These are phyloP conservation scores for Clarias gariepinus DNA, from an alignment of 2,113 vertebrate genomes.

Conservation along the genomic window DNA sequence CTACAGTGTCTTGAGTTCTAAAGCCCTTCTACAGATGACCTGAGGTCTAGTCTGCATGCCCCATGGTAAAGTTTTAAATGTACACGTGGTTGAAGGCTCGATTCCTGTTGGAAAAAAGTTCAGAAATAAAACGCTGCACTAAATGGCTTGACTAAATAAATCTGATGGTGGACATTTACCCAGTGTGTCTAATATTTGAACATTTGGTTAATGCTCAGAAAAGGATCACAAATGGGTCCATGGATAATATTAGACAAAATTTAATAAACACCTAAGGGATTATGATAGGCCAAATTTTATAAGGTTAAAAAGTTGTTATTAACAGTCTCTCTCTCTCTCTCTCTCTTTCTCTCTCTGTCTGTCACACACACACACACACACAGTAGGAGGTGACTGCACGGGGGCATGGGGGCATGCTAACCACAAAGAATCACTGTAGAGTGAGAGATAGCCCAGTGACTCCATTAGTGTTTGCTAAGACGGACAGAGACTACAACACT, in stretches of 20 bases:
- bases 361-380: slow-evolving; percentile 39
- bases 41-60: no score
- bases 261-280: neutral
- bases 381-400: slow-evolving; percentile 34
- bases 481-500: slow-evolving; percentile 18
- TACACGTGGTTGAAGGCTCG: neutral
- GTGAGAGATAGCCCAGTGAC: slow-evolving; percentile 47
- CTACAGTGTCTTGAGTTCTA: no score
- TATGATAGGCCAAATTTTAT: neutral
- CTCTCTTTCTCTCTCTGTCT: neutral
- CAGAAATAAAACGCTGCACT: neutral
- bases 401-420: slow-evolving; percentile 43
- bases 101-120: neutral
- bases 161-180: neutral
- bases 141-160: neutral
- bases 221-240: neutral
- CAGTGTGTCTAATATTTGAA: neutral
- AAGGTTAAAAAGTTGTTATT: neutral
- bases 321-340: neutral
- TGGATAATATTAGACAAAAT: neutral
- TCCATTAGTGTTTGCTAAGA: slow-evolving; percentile 48
- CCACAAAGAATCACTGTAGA: slow-evolving; percentile 52
- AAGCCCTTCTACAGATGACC: no score
- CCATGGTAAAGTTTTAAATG: neutral
- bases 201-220: neutral